A percentile compares a stretch with the other conserved stretches of the same genome.
These are phyloP conservation scores for Eremophila alpestris DNA, from an alignment of 2,797 vertebrate species.

Conservation along the genomic window DNA sequence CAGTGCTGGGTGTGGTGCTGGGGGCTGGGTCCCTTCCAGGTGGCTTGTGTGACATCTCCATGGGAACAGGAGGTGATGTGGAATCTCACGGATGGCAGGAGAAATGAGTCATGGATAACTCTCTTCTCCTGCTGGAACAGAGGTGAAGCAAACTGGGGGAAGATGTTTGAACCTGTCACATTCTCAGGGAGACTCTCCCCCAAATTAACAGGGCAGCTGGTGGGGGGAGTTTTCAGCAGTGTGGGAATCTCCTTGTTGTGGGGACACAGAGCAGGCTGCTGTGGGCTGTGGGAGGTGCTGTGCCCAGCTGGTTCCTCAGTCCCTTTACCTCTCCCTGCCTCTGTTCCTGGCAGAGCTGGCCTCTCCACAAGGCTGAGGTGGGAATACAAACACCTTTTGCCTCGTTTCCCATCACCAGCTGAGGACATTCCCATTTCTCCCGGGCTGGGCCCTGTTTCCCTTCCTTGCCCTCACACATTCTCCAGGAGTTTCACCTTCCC, in stretches of 20 bases:
- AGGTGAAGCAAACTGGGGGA: neutral
- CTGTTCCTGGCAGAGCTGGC: rapidly evolving
- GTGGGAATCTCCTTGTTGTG: neutral
- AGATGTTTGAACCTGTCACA: neutral
- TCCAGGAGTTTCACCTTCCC: neutral
- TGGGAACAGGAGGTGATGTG: neutral
- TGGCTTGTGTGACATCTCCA: slow-evolving; percentile 15
- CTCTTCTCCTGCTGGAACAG: neutral
- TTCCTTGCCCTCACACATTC: neutral
- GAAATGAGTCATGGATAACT: neutral
- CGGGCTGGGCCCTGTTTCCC: neutral
- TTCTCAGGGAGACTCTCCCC: neutral
- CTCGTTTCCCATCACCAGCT: neutral
- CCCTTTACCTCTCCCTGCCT: neutral
- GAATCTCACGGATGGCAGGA: neutral
- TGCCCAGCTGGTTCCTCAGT: neutral
- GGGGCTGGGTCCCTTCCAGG: neutral
- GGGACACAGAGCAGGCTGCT: neutral
- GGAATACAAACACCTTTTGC: neutral
- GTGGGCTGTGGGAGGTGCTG: neutral
- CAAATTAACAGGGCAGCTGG: rapidly evolving
- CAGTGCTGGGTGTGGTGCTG: neutral
- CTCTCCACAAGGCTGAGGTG: neutral
- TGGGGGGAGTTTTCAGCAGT: rapidly evolving
- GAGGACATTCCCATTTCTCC: neutral